Base-by-base conservation (phyloP, 2,888 invertebrate genomes). In the Drosophila pseudotakahashii region DNA sequence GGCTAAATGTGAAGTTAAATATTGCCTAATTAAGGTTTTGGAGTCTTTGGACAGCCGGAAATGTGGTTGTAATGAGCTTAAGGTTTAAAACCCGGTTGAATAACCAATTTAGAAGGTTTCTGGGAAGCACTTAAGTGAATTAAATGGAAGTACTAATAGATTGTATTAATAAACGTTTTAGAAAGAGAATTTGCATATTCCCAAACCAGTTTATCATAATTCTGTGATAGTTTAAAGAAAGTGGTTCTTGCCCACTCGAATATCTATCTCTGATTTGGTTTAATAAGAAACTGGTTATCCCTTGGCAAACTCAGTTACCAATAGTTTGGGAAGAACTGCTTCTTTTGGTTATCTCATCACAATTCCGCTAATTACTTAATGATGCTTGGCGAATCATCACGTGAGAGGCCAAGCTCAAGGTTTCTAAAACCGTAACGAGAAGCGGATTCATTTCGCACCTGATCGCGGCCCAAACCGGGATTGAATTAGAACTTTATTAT, bases 401-500 rank as follows among this genome's bases (percentile, higher is more conserved):
- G 45, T 36, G 13, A 58, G 30, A 45, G 14, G 14, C 23, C 42
- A 9, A 13, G 13, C 10, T 54, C 30, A 26, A 13, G 34, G 30
- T 14, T 30, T 30, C 30, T 19, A 14, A 51, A 63, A 23, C 51
- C 34, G 52, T 23, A 32, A 30, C n/a, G 7, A 13, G 10, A 32
- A 60, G 39, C 32, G 47, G 61, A 30, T 62, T 62, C 14, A 62
- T 62, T 55, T 70, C 23, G 54, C 73, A 70, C 72, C 73, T 45
- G 26, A 39, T 63, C 23, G 32, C 34, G 19, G n/a, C 9, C 45
- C 26, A n/a, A 51, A 34, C 37, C 51, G 48, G n/a, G 45, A 57
- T 32, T 6, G 51, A 78, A 71, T 82, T 87, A 83, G 88, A 79
- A 82, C 75, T 10, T 67, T 48, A 63, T 81, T 68, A 51, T 30